These are phyloP conservation scores for Cephalotes varians DNA, from an alignment of 2,888 invertebrate genomes.

Conservation along the genomic window DNA sequence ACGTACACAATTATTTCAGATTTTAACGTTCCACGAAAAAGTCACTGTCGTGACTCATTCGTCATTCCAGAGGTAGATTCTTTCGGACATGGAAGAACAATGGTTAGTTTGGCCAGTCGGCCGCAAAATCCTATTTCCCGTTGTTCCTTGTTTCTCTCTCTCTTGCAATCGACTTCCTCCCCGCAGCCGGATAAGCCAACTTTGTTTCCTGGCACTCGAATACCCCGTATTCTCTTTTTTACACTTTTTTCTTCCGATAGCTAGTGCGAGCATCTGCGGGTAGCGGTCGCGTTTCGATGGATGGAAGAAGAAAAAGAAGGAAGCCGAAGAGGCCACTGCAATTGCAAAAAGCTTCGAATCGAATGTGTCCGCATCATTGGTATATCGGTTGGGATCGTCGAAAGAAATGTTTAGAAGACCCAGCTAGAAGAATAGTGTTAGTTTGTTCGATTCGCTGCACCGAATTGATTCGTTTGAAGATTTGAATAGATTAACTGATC, in stretches of 20 bases:
- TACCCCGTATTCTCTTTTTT: constrained; percentile 5
- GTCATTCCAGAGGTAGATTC: constrained; percentile 67
- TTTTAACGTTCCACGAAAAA: neutral
- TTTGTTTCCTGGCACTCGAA: constrained; percentile 60
- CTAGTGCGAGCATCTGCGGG: constrained; percentile 13
- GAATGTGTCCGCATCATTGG: neutral
- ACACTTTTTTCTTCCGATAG: neutral
- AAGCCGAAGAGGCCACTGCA: neutral
- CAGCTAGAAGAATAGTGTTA: neutral
- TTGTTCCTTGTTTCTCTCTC: constrained; percentile 21
- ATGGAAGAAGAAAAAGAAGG: neutral
- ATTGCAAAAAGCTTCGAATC: constrained; percentile 15
- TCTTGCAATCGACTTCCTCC: constrained; percentile 38
- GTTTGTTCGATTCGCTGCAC: neutral
- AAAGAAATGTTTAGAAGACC: constrained; percentile 15
- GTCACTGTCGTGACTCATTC: constrained; percentile 54
- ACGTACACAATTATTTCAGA: constrained; percentile 64
- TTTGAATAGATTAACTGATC: neutral
- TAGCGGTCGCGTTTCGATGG: constrained; percentile 5
- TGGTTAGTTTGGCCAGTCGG: constrained; percentile 69
- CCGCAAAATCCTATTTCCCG: constrained; percentile 76
- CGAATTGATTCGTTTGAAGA: neutral
- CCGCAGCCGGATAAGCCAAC: constrained; percentile 59
- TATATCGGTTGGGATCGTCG: neutral
- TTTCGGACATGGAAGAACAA: constrained; percentile 73